A percentile compares a stretch with the other conserved stretches of the same genome.
Conservation (phyloP, 37 sponge, comb jelly and placozoan species). For the Diacarnus erythraeanus region DNA sequence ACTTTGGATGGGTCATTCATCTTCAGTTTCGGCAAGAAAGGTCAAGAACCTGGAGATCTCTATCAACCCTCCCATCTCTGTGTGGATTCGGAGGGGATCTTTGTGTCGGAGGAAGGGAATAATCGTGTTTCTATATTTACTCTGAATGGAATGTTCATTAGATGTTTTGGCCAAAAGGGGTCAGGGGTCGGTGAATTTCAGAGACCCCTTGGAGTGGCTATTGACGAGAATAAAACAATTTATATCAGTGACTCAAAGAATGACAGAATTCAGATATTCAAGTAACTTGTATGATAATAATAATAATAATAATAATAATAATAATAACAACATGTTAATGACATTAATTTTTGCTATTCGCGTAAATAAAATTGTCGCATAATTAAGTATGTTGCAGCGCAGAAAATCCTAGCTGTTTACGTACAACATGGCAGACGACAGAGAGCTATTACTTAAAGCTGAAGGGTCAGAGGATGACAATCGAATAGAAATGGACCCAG, state of each 20-base stretch:
- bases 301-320: neutral
- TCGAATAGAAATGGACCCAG: no score
- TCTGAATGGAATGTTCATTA: slow-evolving; percentile 13
- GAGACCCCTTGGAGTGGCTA: slow-evolving; percentile 30
- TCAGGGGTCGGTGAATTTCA: slow-evolving; percentile 26
- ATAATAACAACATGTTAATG: neutral
- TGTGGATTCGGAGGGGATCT: slow-evolving; percentile 24
- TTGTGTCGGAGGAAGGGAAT: slow-evolving; percentile 26
- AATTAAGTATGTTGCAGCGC: no score
- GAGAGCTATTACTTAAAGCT: no score
- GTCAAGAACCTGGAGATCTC: slow-evolving; percentile 15
- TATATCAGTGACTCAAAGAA: slow-evolving; percentile 52
- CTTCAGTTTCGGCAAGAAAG: slow-evolving; percentile 18
- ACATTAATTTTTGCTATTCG: no score
- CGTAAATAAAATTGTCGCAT: no score
- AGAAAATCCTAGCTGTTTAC: no score
- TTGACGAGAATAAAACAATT: slow-evolving; percentile 26
- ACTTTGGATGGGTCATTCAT: slow-evolving; percentile 25
- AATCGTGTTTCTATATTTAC: slow-evolving; percentile 43
- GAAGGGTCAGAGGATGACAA: no score
- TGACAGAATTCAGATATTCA: slow-evolving; percentile 41
- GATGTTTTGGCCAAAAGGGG: slow-evolving; percentile 42
- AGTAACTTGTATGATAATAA: slow-evolving; percentile 8
- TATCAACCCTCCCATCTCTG: slow-evolving; percentile 20
- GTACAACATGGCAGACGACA: no score